Evolutionary conservation across 2,797 vertebrate genomes (phyloP).

Genomic region (Nyctibius grandis): DNA sequence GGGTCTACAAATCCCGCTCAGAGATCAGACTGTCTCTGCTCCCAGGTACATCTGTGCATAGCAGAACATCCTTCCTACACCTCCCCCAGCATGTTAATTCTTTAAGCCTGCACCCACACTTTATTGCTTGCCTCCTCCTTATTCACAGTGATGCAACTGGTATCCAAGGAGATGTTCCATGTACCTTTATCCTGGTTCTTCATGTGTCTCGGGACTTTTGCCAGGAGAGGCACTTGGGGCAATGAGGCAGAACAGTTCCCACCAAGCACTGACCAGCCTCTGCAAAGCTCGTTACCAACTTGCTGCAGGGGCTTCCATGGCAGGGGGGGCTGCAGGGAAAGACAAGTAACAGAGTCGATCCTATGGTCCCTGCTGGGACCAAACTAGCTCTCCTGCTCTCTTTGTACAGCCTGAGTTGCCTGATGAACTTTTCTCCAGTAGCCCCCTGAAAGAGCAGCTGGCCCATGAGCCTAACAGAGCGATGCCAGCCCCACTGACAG

Average conservation of each 20-base stretch:
- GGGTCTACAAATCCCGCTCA: not conserved
- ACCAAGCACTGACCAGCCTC: not conserved
- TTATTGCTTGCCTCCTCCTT: not conserved
- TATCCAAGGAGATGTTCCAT: not conserved
- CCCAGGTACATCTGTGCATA: no score
- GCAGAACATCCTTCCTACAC: not conserved
- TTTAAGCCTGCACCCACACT: not conserved
- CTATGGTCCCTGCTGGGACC: no score
- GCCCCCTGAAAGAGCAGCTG: not conserved
- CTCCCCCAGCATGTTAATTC: fast-evolving
- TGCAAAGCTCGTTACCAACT: not conserved
- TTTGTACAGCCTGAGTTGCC: no score
- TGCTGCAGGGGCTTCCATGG: not conserved
- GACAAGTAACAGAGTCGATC: not conserved
- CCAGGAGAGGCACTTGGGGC: not conserved
- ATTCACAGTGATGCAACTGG: not conserved
- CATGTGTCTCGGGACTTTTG: not conserved
- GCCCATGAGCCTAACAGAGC: fast-evolving
- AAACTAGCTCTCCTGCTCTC: not conserved
- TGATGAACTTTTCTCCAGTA: fast-evolving
- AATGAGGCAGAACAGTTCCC: not conserved
- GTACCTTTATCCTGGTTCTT: not conserved
- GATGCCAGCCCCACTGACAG: fast-evolving
- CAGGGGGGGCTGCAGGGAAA: not conserved
- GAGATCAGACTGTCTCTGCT: not conserved